Evolutionary conservation across 1,140 invertebrate genomes (phyloP).

Genomic region (Megathymus violae): DNA sequence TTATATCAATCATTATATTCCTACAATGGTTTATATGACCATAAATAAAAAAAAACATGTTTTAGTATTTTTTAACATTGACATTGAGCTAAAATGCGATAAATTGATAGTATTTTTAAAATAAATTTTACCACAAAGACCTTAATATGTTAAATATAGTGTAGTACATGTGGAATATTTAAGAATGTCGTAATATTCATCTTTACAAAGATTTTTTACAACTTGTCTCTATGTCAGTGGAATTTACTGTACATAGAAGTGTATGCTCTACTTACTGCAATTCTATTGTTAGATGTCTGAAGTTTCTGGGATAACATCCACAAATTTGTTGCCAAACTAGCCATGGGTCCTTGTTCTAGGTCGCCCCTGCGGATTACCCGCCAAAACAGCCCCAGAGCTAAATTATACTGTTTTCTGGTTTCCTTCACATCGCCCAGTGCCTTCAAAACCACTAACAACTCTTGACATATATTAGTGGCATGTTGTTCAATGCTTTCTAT

Average conservation of each 20-base stretch:
- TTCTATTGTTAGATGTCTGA: conserved; percentile 65
- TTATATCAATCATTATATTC: no score
- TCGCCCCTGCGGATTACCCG: conserved; percentile 89
- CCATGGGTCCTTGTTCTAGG: conserved; percentile 85
- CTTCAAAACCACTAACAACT: conserved; percentile 90
- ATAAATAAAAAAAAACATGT: no score
- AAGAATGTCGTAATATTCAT: no score
- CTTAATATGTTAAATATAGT: no score
- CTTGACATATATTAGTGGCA: conserved; percentile 90
- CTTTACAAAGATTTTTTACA: no score
- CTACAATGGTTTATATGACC: no score
- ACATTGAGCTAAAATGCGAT: no score
- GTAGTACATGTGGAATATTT: no score
- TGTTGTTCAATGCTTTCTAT: conserved; percentile 92
- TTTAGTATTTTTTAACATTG: no score
- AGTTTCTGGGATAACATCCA: conserved; percentile 88
- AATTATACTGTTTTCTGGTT: conserved; percentile 86
- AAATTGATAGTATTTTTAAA: no score
- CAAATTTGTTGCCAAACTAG: conserved; percentile 89
- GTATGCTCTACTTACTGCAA: conserved; percentile 58
- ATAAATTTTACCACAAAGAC: no score
- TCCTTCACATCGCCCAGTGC: conserved; percentile 85
- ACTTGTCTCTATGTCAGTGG: neutral
- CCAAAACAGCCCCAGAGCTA: conserved; percentile 90
- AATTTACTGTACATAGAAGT: neutral